Conservation (phyloP, 2,113 vertebrate genomes). For the Oryctolagus cuniculus region DNA sequence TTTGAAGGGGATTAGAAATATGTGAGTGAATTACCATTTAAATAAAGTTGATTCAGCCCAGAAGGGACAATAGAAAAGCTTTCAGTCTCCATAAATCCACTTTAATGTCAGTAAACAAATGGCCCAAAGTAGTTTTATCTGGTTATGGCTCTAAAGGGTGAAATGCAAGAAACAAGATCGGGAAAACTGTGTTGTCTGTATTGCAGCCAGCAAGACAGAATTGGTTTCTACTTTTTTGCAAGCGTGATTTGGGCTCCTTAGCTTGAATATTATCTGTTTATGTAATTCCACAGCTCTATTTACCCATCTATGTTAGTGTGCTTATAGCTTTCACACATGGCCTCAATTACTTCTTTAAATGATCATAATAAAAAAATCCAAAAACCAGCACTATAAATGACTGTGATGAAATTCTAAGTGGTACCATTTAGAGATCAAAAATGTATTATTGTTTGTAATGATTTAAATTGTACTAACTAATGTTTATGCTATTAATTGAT, state of each 20-base stretch:
- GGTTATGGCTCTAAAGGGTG: conserved; percentile 44
- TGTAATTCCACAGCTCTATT: neutral
- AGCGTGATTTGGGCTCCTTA: neutral
- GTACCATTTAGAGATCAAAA: neutral
- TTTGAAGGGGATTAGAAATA: conserved; percentile 84
- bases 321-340: neutral
- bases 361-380: neutral
- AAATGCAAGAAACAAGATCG: neutral
- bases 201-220: neutral
- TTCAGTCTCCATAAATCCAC: conserved; percentile 83
- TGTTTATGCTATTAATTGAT: neutral
- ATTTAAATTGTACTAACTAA: neutral
- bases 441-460: neutral
- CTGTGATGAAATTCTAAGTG: neutral
- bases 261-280: neutral
- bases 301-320: conserved; percentile 1
- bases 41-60: conserved; percentile 83
- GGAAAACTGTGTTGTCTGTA: neutral
- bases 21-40: conserved; percentile 86
- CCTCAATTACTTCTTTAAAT: neutral
- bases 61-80: conserved; percentile 79
- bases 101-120: conserved; percentile 82
- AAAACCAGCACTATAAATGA: neutral
- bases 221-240: neutral
- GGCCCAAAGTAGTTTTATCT: conserved; percentile 64